Conservation (phyloP, 2,113 vertebrate genomes). For the Drymodes brunneopygia region DNA sequence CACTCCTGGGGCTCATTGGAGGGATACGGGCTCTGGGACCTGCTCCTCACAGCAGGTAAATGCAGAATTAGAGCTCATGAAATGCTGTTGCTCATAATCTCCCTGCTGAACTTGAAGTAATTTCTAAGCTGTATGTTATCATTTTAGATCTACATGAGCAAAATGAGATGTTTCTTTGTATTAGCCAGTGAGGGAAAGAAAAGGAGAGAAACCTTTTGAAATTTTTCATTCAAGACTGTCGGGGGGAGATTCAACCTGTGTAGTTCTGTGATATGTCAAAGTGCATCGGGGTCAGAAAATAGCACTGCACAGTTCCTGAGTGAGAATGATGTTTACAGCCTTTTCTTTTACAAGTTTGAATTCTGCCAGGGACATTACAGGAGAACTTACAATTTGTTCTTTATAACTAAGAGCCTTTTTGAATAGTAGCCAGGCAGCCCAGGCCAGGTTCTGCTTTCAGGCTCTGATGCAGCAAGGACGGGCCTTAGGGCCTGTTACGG, state of each 20-base stretch:
- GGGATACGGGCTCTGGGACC: neutral
- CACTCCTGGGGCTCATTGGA: rapidly evolving
- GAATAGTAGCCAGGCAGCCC: constrained; percentile 27
- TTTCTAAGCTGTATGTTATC: neutral
- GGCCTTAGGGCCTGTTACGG: neutral
- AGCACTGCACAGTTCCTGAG: constrained; percentile 11
- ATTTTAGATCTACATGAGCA: neutral
- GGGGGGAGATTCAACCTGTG: neutral
- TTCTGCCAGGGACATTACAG: constrained; percentile 53
- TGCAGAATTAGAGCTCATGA: neutral
- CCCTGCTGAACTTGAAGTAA: neutral
- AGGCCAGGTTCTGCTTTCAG: constrained; percentile 33
- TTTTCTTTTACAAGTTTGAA: constrained; percentile 43
- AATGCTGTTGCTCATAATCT: neutral
- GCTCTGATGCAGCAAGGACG: neutral
- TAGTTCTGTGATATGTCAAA: neutral
- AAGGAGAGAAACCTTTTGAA: neutral
- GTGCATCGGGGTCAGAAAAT: neutral
- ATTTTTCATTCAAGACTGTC: neutral
- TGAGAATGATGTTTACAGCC: constrained; percentile 41
- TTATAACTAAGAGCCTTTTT: constrained; percentile 30
- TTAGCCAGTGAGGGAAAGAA: neutral
- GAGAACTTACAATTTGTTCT: constrained; percentile 62
- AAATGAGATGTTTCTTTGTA: neutral
- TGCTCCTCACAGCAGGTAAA: neutral